Base-by-base conservation (phyloP, 1,140 invertebrate species). In the Hylaeus anthracinus region DNA sequence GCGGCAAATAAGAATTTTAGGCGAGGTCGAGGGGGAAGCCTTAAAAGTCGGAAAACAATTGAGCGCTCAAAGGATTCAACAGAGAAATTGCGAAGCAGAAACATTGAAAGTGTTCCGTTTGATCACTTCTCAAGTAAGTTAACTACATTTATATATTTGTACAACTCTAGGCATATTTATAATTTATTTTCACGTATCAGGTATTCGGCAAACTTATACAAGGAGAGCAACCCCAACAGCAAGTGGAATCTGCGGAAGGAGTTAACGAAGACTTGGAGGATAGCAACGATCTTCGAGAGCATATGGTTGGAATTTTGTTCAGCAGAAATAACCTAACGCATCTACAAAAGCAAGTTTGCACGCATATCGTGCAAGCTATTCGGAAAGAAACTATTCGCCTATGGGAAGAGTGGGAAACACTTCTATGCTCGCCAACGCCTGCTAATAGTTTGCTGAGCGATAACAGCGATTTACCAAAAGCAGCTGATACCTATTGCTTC, bases 281-380 rank as follows among this genome's bases (percentile, higher is more conserved):
- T 72, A 97, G 97, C 88, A 97, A 97, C 77, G 98, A 99, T 92
- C 94, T 99, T 0, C 96, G 98, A 37, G 98, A 99, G 91, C 98
- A 99, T 89, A 98, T 99, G 95, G 98, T 99, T 37, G 98, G 98
- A 70, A 99, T 99, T 85, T 94, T 99, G 15, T 99, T 99, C 92
- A 98, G 97, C 85, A 95, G 98, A 64, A 98, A 97, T 89, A 99
- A 99, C 92, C 94, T 99, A 1, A 99, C 98, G 0, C 97, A 98
- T 90, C 94, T 99, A 43, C 98, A 99, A 91, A 98, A 98, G 94
- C 98, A 99, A 95, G 98, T 98, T 73, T 92, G 90, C 67, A 84
- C 90, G 0, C 98, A 99, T 91, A 99, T 99, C 77, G 98, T 99
- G 10, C 96, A 97, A 89, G 98, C 98, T 2, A 99, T 99, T 63